A percentile compares a stretch with the other conserved stretches of the same genome.
phyloP scores from a whole-genome alignment of 2,113 vertebrate genomes.

The Nesogale talazaci region DNA sequence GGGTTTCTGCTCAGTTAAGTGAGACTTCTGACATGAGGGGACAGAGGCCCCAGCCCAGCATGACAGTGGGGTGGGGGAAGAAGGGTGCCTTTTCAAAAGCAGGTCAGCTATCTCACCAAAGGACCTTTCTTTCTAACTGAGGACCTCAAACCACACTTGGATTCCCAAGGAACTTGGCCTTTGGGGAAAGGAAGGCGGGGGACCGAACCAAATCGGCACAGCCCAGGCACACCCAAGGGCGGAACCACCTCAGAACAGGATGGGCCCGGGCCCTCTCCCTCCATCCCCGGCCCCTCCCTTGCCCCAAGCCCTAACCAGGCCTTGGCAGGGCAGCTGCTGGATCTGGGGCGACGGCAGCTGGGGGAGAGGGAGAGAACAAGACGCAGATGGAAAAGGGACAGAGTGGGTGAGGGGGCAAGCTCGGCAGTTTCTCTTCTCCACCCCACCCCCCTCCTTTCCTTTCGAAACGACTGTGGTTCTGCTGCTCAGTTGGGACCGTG shows the following conservation, averaged over 20 bases:
- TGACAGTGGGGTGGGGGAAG: too few species aligned
- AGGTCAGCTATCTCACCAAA: not conserved
- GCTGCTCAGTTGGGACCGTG: conserved; percentile 16
- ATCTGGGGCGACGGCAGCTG: conserved; percentile 46
- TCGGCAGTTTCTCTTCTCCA: conserved; percentile 24
- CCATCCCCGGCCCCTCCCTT: not conserved
- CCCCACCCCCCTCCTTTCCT: not conserved
- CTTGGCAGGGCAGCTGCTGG: conserved; percentile 26
- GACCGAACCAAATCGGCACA: conserved; percentile 36
- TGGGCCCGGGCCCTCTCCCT: not conserved
- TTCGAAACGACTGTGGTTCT: conserved; percentile 44
- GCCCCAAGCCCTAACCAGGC: not conserved
- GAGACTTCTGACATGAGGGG: not conserved
- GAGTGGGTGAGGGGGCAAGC: conserved; percentile 42
- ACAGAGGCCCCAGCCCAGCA: not conserved
- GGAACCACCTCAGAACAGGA: conserved; percentile 11
- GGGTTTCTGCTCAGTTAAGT: not conserved
- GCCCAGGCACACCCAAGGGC: conserved; percentile 70
- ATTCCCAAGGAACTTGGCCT: conserved; percentile 37
- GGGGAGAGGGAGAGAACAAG: not conserved
- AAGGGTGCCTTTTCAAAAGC: not conserved
- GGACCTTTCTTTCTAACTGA: conserved; percentile 36
- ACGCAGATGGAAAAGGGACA: not conserved
- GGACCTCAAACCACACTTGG: conserved; percentile 37
- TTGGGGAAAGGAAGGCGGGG: conserved; percentile 53